A percentile compares a stretch with the other conserved stretches of the same genome.
Evolutionary conservation across 92 coral and sea anemone species (phyloP).

Genomic region (Nematostella vectensis): DNA sequence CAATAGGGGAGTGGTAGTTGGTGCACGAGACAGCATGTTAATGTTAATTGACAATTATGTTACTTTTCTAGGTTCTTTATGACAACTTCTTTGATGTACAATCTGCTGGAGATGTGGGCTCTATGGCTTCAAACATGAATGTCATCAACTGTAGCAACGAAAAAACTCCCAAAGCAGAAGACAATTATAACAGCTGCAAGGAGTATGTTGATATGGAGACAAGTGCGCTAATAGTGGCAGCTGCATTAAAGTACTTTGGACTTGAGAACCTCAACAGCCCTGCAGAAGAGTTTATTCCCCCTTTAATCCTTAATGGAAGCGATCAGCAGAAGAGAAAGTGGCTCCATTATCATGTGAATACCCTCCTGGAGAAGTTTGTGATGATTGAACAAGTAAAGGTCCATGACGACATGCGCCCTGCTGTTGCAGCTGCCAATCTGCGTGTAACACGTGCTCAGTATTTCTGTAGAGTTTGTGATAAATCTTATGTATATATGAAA

Average conservation of each 20-base stretch:
- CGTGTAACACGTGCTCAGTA: background rate
- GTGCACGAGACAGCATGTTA: no score
- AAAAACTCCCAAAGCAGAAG: slow-evolving; percentile 45
- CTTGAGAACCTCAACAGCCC: slow-evolving; percentile 16
- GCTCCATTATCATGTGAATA: slow-evolving; percentile 38
- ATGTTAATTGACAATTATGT: no score
- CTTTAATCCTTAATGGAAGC: slow-evolving; percentile 3
- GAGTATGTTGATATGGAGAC: slow-evolving; percentile 51
- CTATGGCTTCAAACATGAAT: slow-evolving; percentile 56
- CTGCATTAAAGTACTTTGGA: slow-evolving; percentile 35
- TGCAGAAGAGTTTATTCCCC: slow-evolving; percentile 35
- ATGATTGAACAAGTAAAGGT: slow-evolving; percentile 20
- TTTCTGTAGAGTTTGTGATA: slow-evolving; percentile 45
- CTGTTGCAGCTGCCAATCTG: slow-evolving; percentile 6
- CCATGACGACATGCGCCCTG: slow-evolving; percentile 5
- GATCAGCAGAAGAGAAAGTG: slow-evolving; percentile 19
- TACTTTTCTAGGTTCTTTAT: slow-evolving; percentile 27
- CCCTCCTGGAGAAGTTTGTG: slow-evolving; percentile 23
- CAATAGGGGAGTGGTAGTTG: no score
- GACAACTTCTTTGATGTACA: slow-evolving; percentile 7
- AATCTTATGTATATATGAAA: slow-evolving; percentile 30
- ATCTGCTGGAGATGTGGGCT: slow-evolving; percentile 30
- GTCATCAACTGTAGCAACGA: slow-evolving; percentile 40
- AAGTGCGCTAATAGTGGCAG: slow-evolving; percentile 41
- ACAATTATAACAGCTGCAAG: slow-evolving; percentile 44